Evolutionary conservation across 2,888 invertebrate species (phyloP), one percentile per base, ranked within the genome.

Genomic region (Acanthosoma haemorrhoidale): DNA sequence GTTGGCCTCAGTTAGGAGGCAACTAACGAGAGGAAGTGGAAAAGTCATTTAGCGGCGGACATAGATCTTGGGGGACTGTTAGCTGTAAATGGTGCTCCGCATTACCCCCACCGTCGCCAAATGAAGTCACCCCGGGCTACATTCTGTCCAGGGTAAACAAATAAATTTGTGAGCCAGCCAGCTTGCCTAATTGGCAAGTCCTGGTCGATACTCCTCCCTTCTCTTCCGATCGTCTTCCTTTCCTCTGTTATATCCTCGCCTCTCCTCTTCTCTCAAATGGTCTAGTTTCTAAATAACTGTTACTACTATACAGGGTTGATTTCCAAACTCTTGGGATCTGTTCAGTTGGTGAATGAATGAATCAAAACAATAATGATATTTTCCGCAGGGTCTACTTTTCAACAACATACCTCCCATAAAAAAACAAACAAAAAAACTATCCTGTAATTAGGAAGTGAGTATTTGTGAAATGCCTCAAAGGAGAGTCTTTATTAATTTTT

Each of bases 21-120:
- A 25, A n/a, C 51, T 51, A 51, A 51, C 51, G 51, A 51, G 51
- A 51, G 51, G 43, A 51, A 51, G 51, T 51, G 51, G 51, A 51
- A 51, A 51, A 51, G 51, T 51, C 29, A 51, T 51, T 25, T 51
- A 51, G 51, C 51, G n/a, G 51, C n/a, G 43, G 29, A 25, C 51
- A 51, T 51, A 51, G 51, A 51, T 51, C 51, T 51, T n/a, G 25
- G 43, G 5, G n/a, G n/a, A n/a, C n/a, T n/a, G n/a, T n/a, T n/a
- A n/a, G 25, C 51, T 25, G 51, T 25, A 25, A 25, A 4, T 3
- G 51, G 51, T 25, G 21, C n/a, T 51, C 21, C 21, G 29, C n/a
- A n/a, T n/a, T 51, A 25, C 25, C n/a, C 25, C 21, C 4, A 3
- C 15, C 18, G 21, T 21, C 43, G 43, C 43, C 51, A 25, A 51